A percentile compares a stretch with the other conserved stretches of the same genome.
These are phyloP conservation scores for Dolichomitus sp. DNA, from an alignment of 2,888 invertebrate species.

Conservation along the genomic window DNA sequence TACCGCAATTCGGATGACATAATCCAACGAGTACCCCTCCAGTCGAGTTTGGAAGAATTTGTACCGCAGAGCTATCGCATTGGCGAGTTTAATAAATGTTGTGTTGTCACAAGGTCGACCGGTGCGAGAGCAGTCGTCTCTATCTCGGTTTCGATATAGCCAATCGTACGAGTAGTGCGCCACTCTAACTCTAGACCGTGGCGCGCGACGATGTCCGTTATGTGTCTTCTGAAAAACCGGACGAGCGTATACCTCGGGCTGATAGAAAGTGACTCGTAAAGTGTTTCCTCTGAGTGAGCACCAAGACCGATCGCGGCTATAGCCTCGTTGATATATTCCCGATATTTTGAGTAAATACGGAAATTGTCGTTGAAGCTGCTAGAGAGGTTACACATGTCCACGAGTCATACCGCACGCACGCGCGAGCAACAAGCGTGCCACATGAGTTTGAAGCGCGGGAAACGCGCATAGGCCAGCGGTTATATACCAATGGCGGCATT, in stretches of 20 bases:
- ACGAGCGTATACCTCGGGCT: constrained; percentile 57
- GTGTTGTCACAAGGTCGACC: constrained; percentile 71
- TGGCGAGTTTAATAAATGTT: constrained; percentile 57
- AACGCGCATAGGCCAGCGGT: constrained; percentile 1
- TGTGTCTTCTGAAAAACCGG: constrained; percentile 41
- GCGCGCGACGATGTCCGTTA: constrained; percentile 29
- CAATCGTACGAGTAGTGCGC: constrained; percentile 34
- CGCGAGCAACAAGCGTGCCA: constrained; percentile 29
- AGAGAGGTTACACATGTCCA: constrained; percentile 32
- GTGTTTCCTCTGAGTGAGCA: constrained; percentile 54
- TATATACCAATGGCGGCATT: not conserved
- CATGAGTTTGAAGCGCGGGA: constrained; percentile 19
- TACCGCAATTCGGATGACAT: no score
- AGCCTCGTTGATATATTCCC: constrained; percentile 58
- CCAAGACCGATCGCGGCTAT: constrained; percentile 31
- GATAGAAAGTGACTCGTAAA: constrained; percentile 62
- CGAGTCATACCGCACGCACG: constrained; percentile 18
- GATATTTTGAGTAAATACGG: constrained; percentile 66
- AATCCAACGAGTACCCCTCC: no score
- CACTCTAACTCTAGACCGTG: constrained; percentile 29
- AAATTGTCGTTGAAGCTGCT: constrained; percentile 61
- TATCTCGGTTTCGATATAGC: constrained; percentile 43
- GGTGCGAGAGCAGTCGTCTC: constrained; percentile 51
- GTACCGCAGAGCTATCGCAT: constrained; percentile 47
- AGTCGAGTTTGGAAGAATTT: constrained; percentile 22